phyloP scores from a whole-genome alignment of 2,113 vertebrate species.

The Porphyrio hochstetteri region DNA sequence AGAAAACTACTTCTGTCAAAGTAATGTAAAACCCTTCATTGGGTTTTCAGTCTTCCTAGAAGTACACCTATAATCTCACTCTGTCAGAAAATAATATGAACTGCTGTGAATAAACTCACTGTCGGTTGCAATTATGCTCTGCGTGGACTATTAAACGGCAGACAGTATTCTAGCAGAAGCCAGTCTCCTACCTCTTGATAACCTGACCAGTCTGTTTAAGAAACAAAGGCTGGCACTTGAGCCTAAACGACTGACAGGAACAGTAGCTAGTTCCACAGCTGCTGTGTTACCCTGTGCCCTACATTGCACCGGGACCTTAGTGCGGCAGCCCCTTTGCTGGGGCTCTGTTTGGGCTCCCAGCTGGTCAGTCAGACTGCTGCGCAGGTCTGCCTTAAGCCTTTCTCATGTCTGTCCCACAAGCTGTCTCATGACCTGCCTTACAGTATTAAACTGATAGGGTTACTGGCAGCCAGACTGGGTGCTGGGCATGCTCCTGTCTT shows the following conservation, averaged over 20 bases:
- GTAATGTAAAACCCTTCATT: not conserved
- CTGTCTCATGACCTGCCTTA: not conserved
- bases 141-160: not conserved
- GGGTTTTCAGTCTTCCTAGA: not conserved
- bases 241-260: not conserved
- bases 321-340: not conserved
- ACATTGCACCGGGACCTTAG: not conserved
- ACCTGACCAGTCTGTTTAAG: not conserved
- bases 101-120: slow-evolving; percentile 22
- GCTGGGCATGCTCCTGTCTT: not conserved
- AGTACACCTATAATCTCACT: not conserved
- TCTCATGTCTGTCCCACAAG: not conserved
- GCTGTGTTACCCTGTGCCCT: not conserved
- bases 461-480: not conserved
- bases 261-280: not conserved
- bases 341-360: not conserved
- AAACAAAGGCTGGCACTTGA: not conserved
- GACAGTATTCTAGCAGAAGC: not conserved
- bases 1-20: not conserved
- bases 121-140: not conserved
- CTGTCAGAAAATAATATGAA: slow-evolving; percentile 1
- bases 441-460: not conserved
- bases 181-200: not conserved
- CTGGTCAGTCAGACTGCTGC: not conserved
- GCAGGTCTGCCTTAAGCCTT: not conserved